phyloP scores from a whole-genome alignment of 2,888 invertebrate genomes.

The Pyrrhia umbra region DNA sequence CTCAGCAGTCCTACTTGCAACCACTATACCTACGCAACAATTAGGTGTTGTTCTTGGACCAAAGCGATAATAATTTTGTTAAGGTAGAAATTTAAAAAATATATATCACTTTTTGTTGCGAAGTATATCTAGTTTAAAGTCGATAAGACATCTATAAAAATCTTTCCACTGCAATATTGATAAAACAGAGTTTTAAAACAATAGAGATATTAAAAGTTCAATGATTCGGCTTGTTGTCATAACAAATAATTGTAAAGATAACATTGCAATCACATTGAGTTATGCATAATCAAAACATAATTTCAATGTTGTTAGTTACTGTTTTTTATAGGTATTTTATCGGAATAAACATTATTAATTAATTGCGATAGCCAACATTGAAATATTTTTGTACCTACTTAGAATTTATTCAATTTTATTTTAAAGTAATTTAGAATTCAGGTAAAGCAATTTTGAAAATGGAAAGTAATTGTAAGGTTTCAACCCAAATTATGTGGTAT shows the following conservation, averaged over 20 bases:
- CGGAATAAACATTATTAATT: not conserved
- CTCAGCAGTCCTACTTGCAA: too few relatives aligned
- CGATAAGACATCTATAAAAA: not conserved
- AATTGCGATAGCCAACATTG: not conserved
- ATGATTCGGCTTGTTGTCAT: slow-evolving; percentile 24
- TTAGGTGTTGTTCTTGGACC: too few relatives aligned
- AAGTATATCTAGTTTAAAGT: too few relatives aligned
- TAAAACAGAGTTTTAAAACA: not conserved
- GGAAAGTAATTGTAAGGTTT: slow-evolving; percentile 3
- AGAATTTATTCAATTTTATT: not conserved
- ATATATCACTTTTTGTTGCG: too few relatives aligned
- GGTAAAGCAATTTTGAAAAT: not conserved
- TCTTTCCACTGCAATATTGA: not conserved
- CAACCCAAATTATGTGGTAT: slow-evolving; percentile 1
- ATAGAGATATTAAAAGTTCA: slow-evolving; percentile 36
- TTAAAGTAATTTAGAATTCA: not conserved
- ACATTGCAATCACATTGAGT: slow-evolving; percentile 10
- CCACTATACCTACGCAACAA: too few relatives aligned
- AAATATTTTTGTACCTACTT: not conserved
- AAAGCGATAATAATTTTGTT: too few relatives aligned
- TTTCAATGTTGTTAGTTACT: not conserved
- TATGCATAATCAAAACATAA: slow-evolving; percentile 3
- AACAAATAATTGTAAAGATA: slow-evolving; percentile 32
- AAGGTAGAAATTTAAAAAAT: too few relatives aligned
- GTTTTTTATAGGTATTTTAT: not conserved